Conservation (phyloP, 2,797 vertebrate genomes). For the Periophthalmus magnuspinnatus region DNA sequence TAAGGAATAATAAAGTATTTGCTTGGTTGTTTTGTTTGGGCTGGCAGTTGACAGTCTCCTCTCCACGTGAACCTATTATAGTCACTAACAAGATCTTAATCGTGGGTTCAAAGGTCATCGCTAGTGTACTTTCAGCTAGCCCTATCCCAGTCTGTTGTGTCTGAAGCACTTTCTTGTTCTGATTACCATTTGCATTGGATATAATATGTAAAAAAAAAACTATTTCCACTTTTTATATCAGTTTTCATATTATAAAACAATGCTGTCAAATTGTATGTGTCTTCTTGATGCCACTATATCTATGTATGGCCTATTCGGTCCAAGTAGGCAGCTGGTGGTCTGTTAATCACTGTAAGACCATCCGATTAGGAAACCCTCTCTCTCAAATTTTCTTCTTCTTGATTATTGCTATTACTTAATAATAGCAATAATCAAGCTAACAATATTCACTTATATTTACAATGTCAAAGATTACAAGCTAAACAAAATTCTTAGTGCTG, state of each 20-base stretch:
- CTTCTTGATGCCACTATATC: neutral
- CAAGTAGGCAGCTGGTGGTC: conserved; percentile 38
- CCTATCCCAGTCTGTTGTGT: neutral
- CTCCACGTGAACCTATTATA: conserved; percentile 27
- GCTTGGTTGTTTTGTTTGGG: neutral
- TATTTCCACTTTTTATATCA: neutral
- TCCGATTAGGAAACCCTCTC: conserved; percentile 43
- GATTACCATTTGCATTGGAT: neutral
- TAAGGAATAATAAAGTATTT: neutral
- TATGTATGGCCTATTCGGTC: neutral
- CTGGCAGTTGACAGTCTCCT: conserved; percentile 1
- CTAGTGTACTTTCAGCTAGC: neutral
- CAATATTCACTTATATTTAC: neutral
- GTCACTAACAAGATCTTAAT: conserved; percentile 22
- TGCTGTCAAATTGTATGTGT: neutral
- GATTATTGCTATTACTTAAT: neutral
- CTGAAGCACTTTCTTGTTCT: neutral
- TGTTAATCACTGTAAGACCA: conserved; percentile 48
- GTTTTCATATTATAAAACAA: neutral
- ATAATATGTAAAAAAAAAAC: too few relatives aligned
- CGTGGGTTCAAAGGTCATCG: conserved; percentile 20
- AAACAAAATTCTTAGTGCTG: neutral
- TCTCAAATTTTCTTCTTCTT: conserved; percentile 16
- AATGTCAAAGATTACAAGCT: neutral
- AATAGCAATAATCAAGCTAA: neutral